phyloP scores from a whole-genome alignment of 2,888 invertebrate genomes.

The Torymus texanus region DNA sequence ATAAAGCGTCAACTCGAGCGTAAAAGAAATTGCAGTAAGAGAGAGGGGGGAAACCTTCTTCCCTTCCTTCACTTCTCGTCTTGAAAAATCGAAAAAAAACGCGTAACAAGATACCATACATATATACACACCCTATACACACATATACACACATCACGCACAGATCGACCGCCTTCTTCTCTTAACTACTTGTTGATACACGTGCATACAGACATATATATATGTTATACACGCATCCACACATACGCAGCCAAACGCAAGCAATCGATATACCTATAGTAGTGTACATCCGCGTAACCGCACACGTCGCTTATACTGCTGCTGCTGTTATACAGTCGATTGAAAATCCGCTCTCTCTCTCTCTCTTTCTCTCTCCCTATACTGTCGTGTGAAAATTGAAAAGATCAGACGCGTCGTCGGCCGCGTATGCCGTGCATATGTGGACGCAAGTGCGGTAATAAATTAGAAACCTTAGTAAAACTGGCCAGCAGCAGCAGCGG shows the following conservation, averaged over 20 bases:
- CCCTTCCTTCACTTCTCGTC: neutral
- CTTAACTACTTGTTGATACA: constrained; percentile 50
- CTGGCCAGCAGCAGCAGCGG: constrained; percentile 5
- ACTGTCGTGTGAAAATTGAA: constrained; percentile 51
- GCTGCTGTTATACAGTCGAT: neutral
- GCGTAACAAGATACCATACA: neutral
- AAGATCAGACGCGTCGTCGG: neutral
- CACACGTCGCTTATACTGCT: too few relatives aligned
- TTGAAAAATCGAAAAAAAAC: constrained; percentile 28
- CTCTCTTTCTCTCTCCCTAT: neutral
- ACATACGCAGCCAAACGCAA: too few relatives aligned
- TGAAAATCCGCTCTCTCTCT: constrained; percentile 7
- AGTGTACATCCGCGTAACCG: neutral
- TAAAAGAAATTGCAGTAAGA: constrained; percentile 38
- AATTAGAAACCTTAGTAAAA: constrained; percentile 50
- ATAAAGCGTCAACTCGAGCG: constrained; percentile 41
- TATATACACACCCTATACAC: too few relatives aligned
- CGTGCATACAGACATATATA: too few relatives aligned
- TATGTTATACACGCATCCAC: too few relatives aligned
- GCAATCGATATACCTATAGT: neutral
- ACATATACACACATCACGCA: too few relatives aligned
- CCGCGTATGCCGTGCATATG: constrained; percentile 9
- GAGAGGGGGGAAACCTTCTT: neutral
- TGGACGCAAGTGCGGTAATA: constrained; percentile 44
- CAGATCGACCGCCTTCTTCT: neutral